Percentiles rank a stretch among this genome's conserved stretches.
Conservation (phyloP, 2,113 vertebrate genomes). For the Pseudopodoces humilis region DNA sequence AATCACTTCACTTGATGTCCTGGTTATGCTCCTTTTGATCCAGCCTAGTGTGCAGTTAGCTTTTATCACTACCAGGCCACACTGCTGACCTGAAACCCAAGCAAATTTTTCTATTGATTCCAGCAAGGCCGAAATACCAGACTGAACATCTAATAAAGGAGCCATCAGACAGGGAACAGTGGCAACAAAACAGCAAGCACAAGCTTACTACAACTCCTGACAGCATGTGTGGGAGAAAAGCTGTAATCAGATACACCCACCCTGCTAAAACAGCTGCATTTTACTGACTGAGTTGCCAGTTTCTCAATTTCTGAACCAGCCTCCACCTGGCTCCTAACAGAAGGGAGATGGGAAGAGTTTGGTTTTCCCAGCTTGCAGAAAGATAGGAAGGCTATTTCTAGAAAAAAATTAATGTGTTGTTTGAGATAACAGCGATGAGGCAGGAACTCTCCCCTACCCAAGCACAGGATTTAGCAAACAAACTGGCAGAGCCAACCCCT, state of each 20-base stretch:
- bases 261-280: neutral
- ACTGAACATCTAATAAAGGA: conserved; percentile 20
- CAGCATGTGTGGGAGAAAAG: neutral
- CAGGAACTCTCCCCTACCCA: neutral
- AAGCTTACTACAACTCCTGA: neutral
- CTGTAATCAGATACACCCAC: neutral
- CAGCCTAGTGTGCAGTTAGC: neutral
- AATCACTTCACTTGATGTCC: neutral
- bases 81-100: conserved; percentile 36
- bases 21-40: neutral
- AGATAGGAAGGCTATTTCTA: neutral
- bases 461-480: neutral
- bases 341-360: neutral
- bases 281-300: neutral
- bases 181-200: neutral
- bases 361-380: neutral
- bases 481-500: neutral
- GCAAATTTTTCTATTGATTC: conserved; percentile 28
- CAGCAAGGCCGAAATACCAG: conserved; percentile 37
- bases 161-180: neutral
- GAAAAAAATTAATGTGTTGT: neutral
- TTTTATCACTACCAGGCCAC: neutral
- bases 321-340: neutral
- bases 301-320: neutral
- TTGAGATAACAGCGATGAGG: neutral